Conservation (phyloP, 2,888 invertebrate species). For the Allygus modestus region DNA sequence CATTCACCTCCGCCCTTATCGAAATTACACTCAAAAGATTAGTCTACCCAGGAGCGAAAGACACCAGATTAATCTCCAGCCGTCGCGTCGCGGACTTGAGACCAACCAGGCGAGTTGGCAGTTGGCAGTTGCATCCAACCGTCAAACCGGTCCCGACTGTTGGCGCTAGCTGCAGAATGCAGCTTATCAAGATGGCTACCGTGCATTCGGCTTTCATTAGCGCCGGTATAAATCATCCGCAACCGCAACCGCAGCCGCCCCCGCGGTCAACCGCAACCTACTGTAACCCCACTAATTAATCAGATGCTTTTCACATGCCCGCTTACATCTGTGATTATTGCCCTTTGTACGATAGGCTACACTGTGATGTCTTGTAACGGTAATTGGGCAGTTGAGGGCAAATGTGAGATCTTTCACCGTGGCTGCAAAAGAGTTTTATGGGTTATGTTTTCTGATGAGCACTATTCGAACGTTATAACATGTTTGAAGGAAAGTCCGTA, state of each 20-base stretch:
- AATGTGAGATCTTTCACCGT: no score
- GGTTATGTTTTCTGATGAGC: no score
- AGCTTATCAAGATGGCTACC: conserved; percentile 34
- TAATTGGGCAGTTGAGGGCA: neutral
- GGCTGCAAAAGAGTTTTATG: no score
- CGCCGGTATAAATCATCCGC: neutral
- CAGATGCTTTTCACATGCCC: conserved; percentile 4
- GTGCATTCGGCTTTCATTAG: conserved; percentile 19
- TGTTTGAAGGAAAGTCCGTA: no score
- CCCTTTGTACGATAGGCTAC: conserved; percentile 1
- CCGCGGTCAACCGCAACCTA: neutral
- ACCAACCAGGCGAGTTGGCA: neutral
- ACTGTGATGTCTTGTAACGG: neutral
- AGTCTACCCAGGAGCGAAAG: neutral
- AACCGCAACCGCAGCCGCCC: neutral
- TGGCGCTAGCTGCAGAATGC: neutral
- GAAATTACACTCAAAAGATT: no score
- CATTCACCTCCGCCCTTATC: no score
- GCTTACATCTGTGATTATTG: neutral
- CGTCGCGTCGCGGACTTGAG: neutral
- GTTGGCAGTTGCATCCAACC: conserved; percentile 9
- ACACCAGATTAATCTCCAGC: neutral
- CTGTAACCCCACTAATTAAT: neutral
- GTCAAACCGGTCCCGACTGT: neutral
- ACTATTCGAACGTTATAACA: no score